These are phyloP conservation scores for Hippasteria phrygiana DNA, from an alignment of 53 echinoderm and acorn worm genomes.

Conservation along the genomic window DNA sequence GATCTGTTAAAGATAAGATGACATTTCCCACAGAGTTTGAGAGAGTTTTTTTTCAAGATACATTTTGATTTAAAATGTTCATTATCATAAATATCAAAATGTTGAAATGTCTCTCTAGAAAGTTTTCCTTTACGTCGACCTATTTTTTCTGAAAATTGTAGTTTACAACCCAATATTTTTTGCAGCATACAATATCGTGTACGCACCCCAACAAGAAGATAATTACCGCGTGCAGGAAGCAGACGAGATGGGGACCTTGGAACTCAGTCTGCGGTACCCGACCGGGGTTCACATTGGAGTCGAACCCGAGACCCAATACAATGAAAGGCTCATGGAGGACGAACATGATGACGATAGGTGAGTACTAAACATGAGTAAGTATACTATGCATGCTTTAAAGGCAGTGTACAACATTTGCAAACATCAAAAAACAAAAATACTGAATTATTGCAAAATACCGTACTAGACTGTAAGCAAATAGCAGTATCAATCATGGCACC, in stretches of 20 bases:
- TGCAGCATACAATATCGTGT: constrained; percentile 52
- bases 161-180: not conserved
- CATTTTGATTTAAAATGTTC: no score
- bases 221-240: constrained; percentile 54
- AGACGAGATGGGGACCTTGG: constrained; percentile 92
- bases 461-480: no score
- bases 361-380: constrained; percentile 9
- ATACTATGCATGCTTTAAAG: not conserved
- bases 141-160: no score
- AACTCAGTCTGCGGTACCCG: constrained; percentile 92
- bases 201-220: not conserved
- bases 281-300: constrained; percentile 93
- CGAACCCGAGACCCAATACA: constrained; percentile 73
- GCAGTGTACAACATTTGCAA: not conserved
- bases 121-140: no score
- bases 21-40: no score
- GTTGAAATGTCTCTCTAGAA: no score
- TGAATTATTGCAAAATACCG: no score
- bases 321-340: constrained; percentile 66
- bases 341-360: constrained; percentile 85
- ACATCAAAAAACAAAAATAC: no score
- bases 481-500: no score
- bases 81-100: no score
- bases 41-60: no score
- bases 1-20: no score